phyloP scores from a whole-genome alignment of 2,113 vertebrate genomes.

The Choloepus hoffmanni region DNA sequence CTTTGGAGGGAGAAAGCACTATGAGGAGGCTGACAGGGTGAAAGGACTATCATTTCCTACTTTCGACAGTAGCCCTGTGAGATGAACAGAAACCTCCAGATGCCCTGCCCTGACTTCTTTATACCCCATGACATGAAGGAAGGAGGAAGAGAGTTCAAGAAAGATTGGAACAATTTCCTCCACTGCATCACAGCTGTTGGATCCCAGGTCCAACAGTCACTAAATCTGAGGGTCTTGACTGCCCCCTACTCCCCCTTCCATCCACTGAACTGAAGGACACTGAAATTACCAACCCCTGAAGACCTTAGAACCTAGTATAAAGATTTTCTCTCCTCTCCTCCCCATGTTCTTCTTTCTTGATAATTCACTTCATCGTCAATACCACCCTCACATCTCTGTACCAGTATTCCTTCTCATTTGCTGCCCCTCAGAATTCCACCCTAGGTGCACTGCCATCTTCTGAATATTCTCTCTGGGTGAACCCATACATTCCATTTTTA shows the following conservation, averaged over 20 bases:
- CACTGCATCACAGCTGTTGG: neutral
- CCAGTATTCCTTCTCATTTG: fast-evolving
- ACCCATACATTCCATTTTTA: neutral
- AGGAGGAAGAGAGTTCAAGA: neutral
- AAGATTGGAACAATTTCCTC: neutral
- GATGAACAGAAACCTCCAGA: neutral
- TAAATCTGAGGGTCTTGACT: neutral
- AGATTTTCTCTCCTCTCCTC: neutral
- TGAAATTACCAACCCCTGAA: neutral
- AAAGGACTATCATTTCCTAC: too few species aligned
- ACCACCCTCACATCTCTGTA: neutral
- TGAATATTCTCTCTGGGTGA: neutral
- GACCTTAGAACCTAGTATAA: neutral
- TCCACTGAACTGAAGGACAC: too few species aligned
- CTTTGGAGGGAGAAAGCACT: neutral
- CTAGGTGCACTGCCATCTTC: neutral
- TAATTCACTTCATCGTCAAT: neutral
- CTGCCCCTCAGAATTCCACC: neutral
- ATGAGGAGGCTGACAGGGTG: neutral
- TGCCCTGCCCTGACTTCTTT: neutral
- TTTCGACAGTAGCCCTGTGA: neutral
- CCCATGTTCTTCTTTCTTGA: neutral
- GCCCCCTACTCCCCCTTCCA: neutral
- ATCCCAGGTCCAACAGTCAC: neutral
- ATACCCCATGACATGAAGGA: neutral